Base-by-base conservation (phyloP, 1,140 invertebrate genomes). In the Zaprionus kolodkinae region DNA sequence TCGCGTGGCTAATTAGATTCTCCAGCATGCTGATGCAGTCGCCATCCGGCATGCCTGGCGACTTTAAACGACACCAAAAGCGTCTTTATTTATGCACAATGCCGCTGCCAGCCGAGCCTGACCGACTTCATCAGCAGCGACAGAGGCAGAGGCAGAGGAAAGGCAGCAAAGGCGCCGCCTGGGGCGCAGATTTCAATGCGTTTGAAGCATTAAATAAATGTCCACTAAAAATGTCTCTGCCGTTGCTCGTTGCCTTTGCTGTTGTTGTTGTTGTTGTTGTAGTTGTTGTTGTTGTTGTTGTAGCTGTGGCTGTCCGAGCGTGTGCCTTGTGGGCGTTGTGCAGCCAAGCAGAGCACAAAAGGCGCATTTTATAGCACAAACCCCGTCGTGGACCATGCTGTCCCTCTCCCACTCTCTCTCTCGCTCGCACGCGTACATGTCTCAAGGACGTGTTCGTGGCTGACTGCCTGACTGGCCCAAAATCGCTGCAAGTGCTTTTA, bases 401-500 rank as follows among this genome's bases (percentile, higher is more conserved):
- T 7, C n/a, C n/a, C 54, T 25, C 15, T 45, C 54, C 35, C 25
- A 6, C 30, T 50, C 15, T 25, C 17, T 59, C 33, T 1, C 40
- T 17, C 17, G 15, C 56, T 36, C 48, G 25, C 79, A 60, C 72
- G 68, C 56, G 45, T 62, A 45, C 61, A 63, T 75, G 84, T 87
- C 84, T 87, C 84, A 87, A 87, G 84, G 84, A 89, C 84, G 78
- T 88, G 74, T 88, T 87, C 80, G 73, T 76, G 70, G 72, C 69
- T 65, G 67, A 84, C 76, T 69, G 78, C 36, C 73, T 45, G 72
- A 84, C 77, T 83, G 84, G 77, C 84, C 84, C 84, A 57, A 87
- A 87, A 87, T 87, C 84, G 84, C 84, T 84, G 84, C 84, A 87
- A 87, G 84, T 87, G 84, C 84, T 88, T 88, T 87, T 78, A 87